Base-by-base conservation (phyloP, 2,888 invertebrate genomes). In the Aquatica leii region DNA sequence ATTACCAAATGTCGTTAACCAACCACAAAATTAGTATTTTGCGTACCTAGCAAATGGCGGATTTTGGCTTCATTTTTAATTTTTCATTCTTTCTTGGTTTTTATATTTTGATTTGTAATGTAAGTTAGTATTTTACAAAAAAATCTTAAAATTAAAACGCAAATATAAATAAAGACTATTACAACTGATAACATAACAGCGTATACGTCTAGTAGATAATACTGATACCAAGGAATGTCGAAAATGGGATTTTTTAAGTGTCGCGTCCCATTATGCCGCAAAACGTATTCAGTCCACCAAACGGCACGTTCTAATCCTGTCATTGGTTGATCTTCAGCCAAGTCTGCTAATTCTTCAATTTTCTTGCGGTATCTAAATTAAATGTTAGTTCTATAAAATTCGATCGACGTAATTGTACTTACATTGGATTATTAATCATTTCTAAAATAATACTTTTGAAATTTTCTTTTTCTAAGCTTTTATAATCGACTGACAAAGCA, bases 291-390 rank as follows among this genome's bases (percentile, higher is more conserved):
- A n/a, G n/a, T n/a, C n/a, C n/a, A n/a, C n/a, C n/a, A n/a, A n/a
- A n/a, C n/a, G n/a, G n/a, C n/a, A n/a, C n/a, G n/a, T n/a, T n/a
- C n/a, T n/a, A n/a, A n/a, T n/a, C n/a, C n/a, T n/a, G n/a, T 62
- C 65, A 70, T 69, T 24, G 76, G 74, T 59, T 73, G 69, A 41
- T 77, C 77, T 41, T 59, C 49, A 3, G 72, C 57, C 8, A 74
- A 40, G 14, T 64, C 48, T 2, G 41, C 41, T 12, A 43, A 12
- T 24, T 69, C 57, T 4, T 17, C 46, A 5, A 68, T 62, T 31
- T 68, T 70, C 14, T 64, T 49, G 31, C 67, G 72, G 51, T 74
- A 77, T 17, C 77, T 76, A 50, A 15, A 73, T 35, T 5, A 5
- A 15, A 6, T n/a, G 14, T n/a, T 12, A n/a, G 24, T 9, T 5